Evolutionary conservation across 2,888 invertebrate genomes (phyloP).

Genomic region (Ryuthela nishihirai): DNA sequence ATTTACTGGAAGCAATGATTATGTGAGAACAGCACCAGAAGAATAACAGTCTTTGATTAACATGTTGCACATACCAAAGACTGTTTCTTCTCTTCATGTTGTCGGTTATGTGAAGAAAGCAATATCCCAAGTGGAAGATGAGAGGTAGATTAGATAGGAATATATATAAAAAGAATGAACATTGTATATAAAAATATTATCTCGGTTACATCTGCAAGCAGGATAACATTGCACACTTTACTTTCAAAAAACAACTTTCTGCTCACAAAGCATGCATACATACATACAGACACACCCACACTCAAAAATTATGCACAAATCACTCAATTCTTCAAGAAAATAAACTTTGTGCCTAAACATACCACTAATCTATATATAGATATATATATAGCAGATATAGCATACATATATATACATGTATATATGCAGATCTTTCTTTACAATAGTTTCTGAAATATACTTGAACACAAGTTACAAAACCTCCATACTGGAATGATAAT

Average conservation of each 20-base stretch:
- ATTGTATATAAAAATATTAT: slow-evolving; percentile 30
- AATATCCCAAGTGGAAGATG: too few relatives aligned
- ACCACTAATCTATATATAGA: slow-evolving; percentile 13
- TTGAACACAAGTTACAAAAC: slow-evolving; percentile 24
- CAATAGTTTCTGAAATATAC: slow-evolving; percentile 9
- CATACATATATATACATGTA: slow-evolving; percentile 13
- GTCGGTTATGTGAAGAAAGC: too few relatives aligned
- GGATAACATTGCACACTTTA: slow-evolving; percentile 9
- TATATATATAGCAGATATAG: slow-evolving; percentile 26
- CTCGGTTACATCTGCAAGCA: slow-evolving; percentile 17
- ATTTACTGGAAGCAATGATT: too few relatives aligned
- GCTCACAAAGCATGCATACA: too few relatives aligned
- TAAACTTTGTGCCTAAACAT: slow-evolving; percentile 12
- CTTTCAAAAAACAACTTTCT: slow-evolving; percentile 28
- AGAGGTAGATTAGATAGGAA: slow-evolving; percentile 38
- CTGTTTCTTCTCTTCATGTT: too few relatives aligned
- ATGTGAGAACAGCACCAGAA: too few relatives aligned
- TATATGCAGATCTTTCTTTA: slow-evolving; percentile 8
- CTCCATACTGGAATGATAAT: slow-evolving; percentile 3
- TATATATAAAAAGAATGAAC: slow-evolving; percentile 23
- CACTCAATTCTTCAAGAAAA: slow-evolving; percentile 35
- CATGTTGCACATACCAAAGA: too few relatives aligned
- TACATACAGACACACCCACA: too few relatives aligned
- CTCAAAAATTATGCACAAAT: too few relatives aligned
- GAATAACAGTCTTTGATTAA: too few relatives aligned